A percentile compares a stretch with the other conserved stretches of the same genome.
Evolutionary conservation across 2,797 vertebrate genomes (phyloP).

Genomic region (Echeneis naucrates): DNA sequence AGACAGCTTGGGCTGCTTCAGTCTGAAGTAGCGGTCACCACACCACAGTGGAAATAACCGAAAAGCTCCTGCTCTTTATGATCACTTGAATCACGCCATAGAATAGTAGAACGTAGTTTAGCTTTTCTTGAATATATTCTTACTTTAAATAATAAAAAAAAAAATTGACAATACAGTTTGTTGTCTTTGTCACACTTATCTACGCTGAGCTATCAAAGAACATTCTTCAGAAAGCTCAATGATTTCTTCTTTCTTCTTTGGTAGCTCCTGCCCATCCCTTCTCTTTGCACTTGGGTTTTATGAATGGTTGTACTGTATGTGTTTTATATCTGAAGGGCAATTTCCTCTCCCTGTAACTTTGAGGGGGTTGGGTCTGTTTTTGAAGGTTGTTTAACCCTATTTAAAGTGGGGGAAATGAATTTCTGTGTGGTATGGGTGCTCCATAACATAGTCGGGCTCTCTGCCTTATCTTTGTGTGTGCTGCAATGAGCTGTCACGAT

Average conservation of each 20-base stretch:
- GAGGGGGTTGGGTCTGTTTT: slow-evolving; percentile 47
- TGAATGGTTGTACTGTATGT: slow-evolving; percentile 39
- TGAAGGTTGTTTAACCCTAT: slow-evolving; percentile 37
- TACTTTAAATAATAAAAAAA: not conserved
- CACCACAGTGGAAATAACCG: not conserved
- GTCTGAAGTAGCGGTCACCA: not conserved
- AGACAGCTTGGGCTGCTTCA: not conserved
- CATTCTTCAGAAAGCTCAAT: slow-evolving; percentile 4
- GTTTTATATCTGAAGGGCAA: slow-evolving; percentile 66
- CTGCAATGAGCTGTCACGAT: slow-evolving; percentile 29
- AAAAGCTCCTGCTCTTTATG: not conserved
- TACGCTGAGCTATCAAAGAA: slow-evolving; percentile 38
- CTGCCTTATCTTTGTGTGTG: slow-evolving; percentile 33
- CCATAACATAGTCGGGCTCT: slow-evolving; percentile 20
- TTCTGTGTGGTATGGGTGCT: slow-evolving; percentile 40
- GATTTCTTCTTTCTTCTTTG: slow-evolving; percentile 21
- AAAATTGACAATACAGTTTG: slow-evolving; percentile 4
- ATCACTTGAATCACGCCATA: not conserved
- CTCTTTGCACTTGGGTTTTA: slow-evolving; percentile 54
- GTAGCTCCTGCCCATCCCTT: slow-evolving; percentile 15
- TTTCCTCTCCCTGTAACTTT: slow-evolving; percentile 63
- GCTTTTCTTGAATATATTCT: not conserved
- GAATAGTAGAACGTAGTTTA: not conserved
- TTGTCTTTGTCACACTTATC: slow-evolving; percentile 4
- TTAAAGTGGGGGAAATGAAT: slow-evolving; percentile 56